These are phyloP conservation scores for Laothoe populi DNA, from an alignment of 2,888 invertebrate species.

Conservation along the genomic window DNA sequence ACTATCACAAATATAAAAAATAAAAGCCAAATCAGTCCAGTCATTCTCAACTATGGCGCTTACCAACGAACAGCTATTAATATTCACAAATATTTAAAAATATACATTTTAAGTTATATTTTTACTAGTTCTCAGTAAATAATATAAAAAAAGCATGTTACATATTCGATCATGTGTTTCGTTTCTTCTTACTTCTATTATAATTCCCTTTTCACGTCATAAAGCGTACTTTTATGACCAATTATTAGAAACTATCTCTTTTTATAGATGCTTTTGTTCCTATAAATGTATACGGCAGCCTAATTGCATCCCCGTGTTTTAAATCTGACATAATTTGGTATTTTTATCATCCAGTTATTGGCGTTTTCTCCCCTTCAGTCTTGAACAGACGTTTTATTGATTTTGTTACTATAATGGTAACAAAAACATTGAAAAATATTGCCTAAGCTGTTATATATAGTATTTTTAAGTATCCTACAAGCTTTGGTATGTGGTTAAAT, in stretches of 20 bases:
- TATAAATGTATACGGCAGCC: conserved; percentile 34
- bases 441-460: no score
- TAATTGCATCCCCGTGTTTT: conserved; percentile 43
- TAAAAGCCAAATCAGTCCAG: no score
- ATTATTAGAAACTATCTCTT: conserved; percentile 39
- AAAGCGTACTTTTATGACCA: conserved; percentile 37
- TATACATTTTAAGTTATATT: no score
- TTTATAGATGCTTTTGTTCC: conserved; percentile 34
- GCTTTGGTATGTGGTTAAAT: conserved; percentile 1
- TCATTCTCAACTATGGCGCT: no score
- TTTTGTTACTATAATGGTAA: neutral
- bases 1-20: no score
- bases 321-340: conserved; percentile 33
- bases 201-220: conserved; percentile 26
- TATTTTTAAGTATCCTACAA: no score
- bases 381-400: neutral
- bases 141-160: neutral
- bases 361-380: neutral
- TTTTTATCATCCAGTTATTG: conserved; percentile 34
- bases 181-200: neutral
- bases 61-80: no score
- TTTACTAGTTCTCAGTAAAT: no score
- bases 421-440: neutral
- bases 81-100: no score
- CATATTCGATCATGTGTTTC: neutral